Evolutionary conservation across 2,888 invertebrate genomes (phyloP).

Genomic region (Chloromyia formosa): DNA sequence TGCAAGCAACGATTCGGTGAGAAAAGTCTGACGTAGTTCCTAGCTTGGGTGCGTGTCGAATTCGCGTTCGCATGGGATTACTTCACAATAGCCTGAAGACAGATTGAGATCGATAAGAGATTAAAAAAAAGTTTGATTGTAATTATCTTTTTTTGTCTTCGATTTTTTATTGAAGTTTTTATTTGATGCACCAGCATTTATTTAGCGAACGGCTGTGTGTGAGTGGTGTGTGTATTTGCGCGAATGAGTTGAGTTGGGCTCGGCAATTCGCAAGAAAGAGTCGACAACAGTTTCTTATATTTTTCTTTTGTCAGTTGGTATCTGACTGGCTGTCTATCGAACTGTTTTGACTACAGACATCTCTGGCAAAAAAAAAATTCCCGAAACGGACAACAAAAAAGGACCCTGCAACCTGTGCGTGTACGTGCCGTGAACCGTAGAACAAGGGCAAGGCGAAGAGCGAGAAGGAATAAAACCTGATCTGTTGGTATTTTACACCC

Average conservation of each 20-base stretch:
- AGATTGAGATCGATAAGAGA: conserved; percentile 27
- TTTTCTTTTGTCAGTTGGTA: conserved; percentile 40
- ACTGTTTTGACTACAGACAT: conserved; percentile 7
- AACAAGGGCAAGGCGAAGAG: not conserved
- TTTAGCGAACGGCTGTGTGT: too few relatives aligned
- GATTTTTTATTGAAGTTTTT: conserved; percentile 16
- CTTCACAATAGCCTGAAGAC: conserved; percentile 12
- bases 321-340: conserved; percentile 20
- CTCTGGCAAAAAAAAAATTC: not conserved
- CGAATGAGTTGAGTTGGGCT: conserved; percentile 7
- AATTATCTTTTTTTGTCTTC: conserved; percentile 20
- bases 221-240: conserved; percentile 11
- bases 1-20: not conserved
- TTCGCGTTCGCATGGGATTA: too few relatives aligned
- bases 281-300: conserved; percentile 3
- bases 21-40: too few relatives aligned
- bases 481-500: not conserved
- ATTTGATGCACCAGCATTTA: conserved; percentile 13
- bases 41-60: not conserved
- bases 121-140: conserved; percentile 20
- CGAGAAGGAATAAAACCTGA: conserved; percentile 5
- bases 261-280: not conserved
- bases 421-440: not conserved
- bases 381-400: conserved; percentile 11
- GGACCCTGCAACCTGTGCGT: not conserved